Conservation (phyloP, 2,113 vertebrate species). For the Varanus komodoensis region DNA sequence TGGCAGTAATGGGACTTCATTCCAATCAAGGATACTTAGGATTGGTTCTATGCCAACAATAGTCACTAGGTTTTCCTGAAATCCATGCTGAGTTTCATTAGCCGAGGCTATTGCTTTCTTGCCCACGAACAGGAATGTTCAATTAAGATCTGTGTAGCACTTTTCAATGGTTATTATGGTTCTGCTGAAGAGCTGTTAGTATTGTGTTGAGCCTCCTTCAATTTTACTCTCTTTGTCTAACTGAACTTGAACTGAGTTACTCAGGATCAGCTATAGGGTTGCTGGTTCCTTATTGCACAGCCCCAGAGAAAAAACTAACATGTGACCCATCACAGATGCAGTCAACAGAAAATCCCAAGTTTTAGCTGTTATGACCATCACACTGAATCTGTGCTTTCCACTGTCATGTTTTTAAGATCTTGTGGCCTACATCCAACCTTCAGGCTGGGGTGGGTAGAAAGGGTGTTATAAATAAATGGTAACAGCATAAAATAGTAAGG, state of each 20-base stretch:
- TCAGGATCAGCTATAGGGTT: background rate
- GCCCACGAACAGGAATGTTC: constrained; percentile 72
- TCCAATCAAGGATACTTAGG: background rate
- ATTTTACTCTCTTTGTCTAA: no score
- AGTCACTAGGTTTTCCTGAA: constrained; percentile 67
- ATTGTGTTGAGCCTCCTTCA: no score
- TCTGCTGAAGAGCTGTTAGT: background rate
- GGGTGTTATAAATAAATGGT: background rate
- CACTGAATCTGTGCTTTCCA: background rate
- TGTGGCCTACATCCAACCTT: background rate
- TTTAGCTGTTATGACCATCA: no score
- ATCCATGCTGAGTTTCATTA: constrained; percentile 61
- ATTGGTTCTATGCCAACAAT: constrained; percentile 57
- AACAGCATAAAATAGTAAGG: background rate
- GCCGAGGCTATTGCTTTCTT: constrained; percentile 64
- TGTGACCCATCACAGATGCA: no score
- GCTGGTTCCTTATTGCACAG: background rate
- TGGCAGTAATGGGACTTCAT: background rate
- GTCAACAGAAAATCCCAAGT: no score
- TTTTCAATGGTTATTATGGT: background rate
- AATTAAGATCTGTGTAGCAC: background rate
- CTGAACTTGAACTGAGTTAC: background rate
- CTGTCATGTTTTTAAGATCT: background rate
- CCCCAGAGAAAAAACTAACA: no score
- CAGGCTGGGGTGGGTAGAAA: background rate